Conservation (phyloP, 2,888 invertebrate genomes). For the Metopia argyrocephala region DNA sequence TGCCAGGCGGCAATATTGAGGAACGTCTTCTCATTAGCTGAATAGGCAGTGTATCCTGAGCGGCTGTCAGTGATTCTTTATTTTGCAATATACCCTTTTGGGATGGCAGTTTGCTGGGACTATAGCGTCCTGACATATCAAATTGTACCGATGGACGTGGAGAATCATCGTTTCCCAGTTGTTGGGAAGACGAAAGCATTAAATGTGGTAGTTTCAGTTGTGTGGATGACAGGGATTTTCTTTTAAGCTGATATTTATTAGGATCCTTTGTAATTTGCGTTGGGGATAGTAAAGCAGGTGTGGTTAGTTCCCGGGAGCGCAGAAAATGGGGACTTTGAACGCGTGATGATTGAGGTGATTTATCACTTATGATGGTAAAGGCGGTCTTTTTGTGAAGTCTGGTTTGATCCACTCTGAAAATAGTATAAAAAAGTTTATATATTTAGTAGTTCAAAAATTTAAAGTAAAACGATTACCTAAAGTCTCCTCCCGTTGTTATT, state of each 20-base stretch:
- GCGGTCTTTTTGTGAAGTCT: constrained; percentile 84
- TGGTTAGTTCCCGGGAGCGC: constrained; percentile 74
- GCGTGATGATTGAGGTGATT: constrained; percentile 79
- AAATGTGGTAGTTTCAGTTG: constrained; percentile 69
- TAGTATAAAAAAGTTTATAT: not conserved
- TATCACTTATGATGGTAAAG: constrained; percentile 84
- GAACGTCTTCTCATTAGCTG: constrained; percentile 42
- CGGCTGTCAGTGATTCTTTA: constrained; percentile 72
- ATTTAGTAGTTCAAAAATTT: not conserved
- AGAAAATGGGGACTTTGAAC: constrained; percentile 77
- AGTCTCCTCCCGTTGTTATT: constrained; percentile 76
- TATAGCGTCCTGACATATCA: constrained; percentile 74
- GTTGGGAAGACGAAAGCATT: constrained; percentile 30
- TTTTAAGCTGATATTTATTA: constrained; percentile 67
- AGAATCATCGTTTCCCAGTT: constrained; percentile 71
- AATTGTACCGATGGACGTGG: constrained; percentile 77
- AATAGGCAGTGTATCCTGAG: constrained; percentile 68
- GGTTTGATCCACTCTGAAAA: constrained; percentile 73
- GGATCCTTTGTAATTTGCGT: constrained; percentile 62
- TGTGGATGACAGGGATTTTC: constrained; percentile 70
- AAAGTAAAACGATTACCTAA: constrained; percentile 70
- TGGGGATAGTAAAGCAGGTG: constrained; percentile 48
- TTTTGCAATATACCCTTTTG: constrained; percentile 76
- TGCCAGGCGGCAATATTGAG: constrained; percentile 64
- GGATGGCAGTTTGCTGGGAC: constrained; percentile 72